Base-by-base conservation (phyloP, 1,140 invertebrate species). In the Tigriopus japonicus region DNA sequence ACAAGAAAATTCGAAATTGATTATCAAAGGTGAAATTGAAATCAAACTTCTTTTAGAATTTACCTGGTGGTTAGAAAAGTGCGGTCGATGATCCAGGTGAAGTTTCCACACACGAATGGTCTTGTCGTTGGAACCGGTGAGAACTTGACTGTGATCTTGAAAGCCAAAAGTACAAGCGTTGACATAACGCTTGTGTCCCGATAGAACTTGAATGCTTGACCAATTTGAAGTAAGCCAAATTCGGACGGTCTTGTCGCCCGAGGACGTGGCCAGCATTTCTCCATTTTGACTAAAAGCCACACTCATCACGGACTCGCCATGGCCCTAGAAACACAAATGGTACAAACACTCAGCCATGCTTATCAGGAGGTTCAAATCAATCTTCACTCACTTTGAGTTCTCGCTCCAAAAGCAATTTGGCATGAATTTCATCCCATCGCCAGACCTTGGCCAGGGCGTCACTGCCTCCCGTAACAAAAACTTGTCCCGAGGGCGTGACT, bases 201-300 rank as follows among this genome's bases (percentile, higher is more conserved):
- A 74, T 3, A 83, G 66, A 19, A 74, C 73, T 62, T 74, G 67
- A 23, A 71, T 13, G 45, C 53, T 43, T 12, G 51, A 45, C 17
- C n/a, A 51, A 6, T 72, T n/a, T 45, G 73, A 68, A 60, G 66
- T 70, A 65, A 83, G 76, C 83, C 83, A 86, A 13, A 86, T 67
- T 53, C 81, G 76, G 12, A 81, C 71, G 10, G 79, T 77, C 71
- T 84, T 84, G 70, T 86, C 84, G 43, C 83, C 73, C 52, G 81
- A 77, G 63, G 75, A 74, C 41, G 82, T 83, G 12, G 77, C 79
- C 42, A 64, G 65, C 52, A 67, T 67, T 52, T 60, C 68, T 62
- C 53, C 67, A 62, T 67, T 70, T 53, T 69, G 71, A 59, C 63
- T 64, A 52, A 66, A 66, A 40, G 55, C 64, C 17, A 64, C 63